A percentile compares a stretch with the other conserved stretches of the same genome.
Conservation (phyloP, 2,797 vertebrate genomes). For the Amblyopsis hoosieri region DNA sequence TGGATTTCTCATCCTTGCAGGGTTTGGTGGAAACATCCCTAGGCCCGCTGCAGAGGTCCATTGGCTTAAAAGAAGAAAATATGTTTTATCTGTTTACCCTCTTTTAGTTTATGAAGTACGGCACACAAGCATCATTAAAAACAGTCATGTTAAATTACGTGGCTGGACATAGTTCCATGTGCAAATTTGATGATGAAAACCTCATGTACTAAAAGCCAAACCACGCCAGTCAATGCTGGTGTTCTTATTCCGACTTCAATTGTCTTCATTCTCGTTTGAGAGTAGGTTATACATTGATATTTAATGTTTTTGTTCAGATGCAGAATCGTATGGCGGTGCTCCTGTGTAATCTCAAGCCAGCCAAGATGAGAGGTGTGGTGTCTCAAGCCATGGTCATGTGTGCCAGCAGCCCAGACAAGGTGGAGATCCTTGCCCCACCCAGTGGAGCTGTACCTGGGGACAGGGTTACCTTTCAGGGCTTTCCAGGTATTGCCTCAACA, state of each 20-base stretch:
- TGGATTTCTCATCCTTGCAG: conserved; percentile 7
- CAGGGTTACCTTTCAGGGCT: conserved; percentile 87
- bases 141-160: conserved; percentile 16
- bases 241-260: neutral
- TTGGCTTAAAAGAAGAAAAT: conserved; percentile 13
- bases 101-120: conserved; percentile 37
- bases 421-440: conserved; percentile 95
- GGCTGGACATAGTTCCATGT: conserved; percentile 12
- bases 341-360: conserved; percentile 95
- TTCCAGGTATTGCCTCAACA: conserved; percentile 81
- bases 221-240: conserved; percentile 15
- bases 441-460: conserved; percentile 88
- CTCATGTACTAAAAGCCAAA: conserved; percentile 5
- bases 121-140: conserved; percentile 26
- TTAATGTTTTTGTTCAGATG: conserved; percentile 80
- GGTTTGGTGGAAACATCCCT: conserved; percentile 29
- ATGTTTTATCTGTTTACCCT: conserved; percentile 34
- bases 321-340: conserved; percentile 95
- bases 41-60: conserved; percentile 31
- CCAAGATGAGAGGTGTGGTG: conserved; percentile 94
- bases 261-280: neutral
- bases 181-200: conserved; percentile 26
- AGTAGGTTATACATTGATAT: conserved; percentile 5
- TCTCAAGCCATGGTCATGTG: conserved; percentile 99
- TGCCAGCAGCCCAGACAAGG: conserved; percentile 92